These are phyloP conservation scores for Pseudocheirus occidentalis DNA, from an alignment of 2,797 vertebrate species.

Conservation along the genomic window DNA sequence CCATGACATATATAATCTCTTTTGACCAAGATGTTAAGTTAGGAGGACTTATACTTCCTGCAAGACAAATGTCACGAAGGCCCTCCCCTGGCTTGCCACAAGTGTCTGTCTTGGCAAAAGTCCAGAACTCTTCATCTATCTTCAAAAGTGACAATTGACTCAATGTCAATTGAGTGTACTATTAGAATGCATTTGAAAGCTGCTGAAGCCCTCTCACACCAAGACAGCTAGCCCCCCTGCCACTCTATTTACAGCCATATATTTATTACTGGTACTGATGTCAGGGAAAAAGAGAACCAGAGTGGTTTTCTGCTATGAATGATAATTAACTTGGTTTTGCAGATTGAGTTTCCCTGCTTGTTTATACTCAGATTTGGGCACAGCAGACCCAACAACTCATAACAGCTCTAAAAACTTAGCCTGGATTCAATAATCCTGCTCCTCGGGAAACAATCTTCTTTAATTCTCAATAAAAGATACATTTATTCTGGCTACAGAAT, in stretches of 20 bases:
- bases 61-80: slow-evolving; percentile 16
- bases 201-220: slow-evolving; percentile 51
- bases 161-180: slow-evolving; percentile 6
- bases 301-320: slow-evolving; percentile 53
- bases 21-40: slow-evolving; percentile 28
- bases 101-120: slow-evolving; percentile 43
- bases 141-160: slow-evolving; percentile 46
- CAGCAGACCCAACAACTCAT: slow-evolving; percentile 35
- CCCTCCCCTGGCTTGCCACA: background rate
- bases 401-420: slow-evolving; percentile 21
- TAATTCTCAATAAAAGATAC: slow-evolving; percentile 19
- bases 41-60: slow-evolving; percentile 2
- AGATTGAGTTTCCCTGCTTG: slow-evolving; percentile 51
- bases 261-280: slow-evolving; percentile 32
- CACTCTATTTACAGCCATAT: slow-evolving; percentile 43
- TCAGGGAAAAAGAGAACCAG: slow-evolving; percentile 17
- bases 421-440: slow-evolving; percentile 30
- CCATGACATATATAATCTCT: background rate
- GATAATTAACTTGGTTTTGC: slow-evolving; percentile 18
- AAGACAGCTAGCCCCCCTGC: background rate
- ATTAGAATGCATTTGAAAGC: slow-evolving; percentile 49
- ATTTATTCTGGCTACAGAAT: background rate
- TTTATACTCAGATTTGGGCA: slow-evolving; percentile 40
- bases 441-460: slow-evolving; percentile 35
- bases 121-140: slow-evolving; percentile 27